Conservation (phyloP, 1,140 invertebrate species). For the Eueides isabella region DNA sequence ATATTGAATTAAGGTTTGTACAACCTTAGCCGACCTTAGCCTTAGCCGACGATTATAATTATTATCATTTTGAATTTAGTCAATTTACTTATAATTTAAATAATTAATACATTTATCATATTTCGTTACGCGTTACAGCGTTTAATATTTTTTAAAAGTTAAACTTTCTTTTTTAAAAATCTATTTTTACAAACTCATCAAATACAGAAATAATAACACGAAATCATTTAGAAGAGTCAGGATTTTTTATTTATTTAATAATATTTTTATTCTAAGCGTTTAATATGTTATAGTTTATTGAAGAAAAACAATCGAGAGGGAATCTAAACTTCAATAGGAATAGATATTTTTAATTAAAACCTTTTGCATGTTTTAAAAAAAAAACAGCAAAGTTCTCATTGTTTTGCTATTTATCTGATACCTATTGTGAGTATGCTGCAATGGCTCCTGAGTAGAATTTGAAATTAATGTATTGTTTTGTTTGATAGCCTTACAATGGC, state of each 20-base stretch:
- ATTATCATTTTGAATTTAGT: no score
- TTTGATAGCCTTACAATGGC: slow-evolving; percentile 34
- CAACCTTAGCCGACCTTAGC: neutral
- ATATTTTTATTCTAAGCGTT: neutral
- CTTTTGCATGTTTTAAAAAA: neutral
- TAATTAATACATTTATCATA: no score
- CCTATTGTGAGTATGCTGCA: slow-evolving; percentile 32
- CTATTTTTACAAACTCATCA: neutral
- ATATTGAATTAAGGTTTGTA: no score
- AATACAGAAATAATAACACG: neutral
- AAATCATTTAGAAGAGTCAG: neutral
- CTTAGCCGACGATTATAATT: neutral
- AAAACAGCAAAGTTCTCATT: slow-evolving; percentile 15
- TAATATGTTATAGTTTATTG: neutral
- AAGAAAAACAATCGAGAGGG: neutral
- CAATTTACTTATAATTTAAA: no score
- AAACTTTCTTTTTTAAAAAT: neutral
- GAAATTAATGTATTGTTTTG: slow-evolving; percentile 39
- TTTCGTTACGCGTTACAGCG: no score
- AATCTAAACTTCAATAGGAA: neutral
- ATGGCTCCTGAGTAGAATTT: slow-evolving; percentile 38
- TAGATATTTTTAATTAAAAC: slow-evolving; percentile 12
- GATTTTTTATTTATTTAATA: neutral
- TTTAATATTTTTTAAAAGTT: no score
- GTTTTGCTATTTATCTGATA: slow-evolving; percentile 33